Percentiles rank a stretch among this genome's conserved stretches.
Evolutionary conservation across 2,113 vertebrate species (phyloP).

Genomic region (Hippocampus abdominalis): DNA sequence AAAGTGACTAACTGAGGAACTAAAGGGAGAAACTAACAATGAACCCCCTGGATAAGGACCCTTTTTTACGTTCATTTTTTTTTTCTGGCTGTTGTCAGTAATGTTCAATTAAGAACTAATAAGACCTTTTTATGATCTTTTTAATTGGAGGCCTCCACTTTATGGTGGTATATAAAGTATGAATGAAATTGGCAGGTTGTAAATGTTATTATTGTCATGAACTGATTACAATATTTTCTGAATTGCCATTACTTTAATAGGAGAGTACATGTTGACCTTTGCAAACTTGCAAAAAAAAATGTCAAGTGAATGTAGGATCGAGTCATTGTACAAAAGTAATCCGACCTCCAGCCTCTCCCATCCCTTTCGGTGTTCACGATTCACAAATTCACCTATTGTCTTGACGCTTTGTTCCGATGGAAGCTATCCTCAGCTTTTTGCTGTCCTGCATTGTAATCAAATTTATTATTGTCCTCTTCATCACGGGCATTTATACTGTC

Average conservation of each 20-base stretch:
- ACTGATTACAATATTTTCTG: background rate
- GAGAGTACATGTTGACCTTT: background rate
- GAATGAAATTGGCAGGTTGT: background rate
- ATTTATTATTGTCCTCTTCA: too few relatives aligned
- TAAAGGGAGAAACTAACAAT: constrained; percentile 22
- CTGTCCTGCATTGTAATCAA: too few relatives aligned
- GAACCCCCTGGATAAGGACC: constrained; percentile 11
- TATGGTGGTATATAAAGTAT: background rate
- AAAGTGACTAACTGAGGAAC: constrained; percentile 26
- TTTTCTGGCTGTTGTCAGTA: background rate
- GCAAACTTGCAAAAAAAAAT: background rate
- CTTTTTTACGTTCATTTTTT: background rate
- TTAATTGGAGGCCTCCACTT: background rate
- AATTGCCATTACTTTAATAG: background rate
- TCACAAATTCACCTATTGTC: background rate
- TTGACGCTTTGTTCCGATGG: too few relatives aligned
- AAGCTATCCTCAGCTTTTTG: too few relatives aligned
- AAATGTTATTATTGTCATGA: background rate
- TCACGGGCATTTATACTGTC: background rate
- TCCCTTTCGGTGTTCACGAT: background rate
- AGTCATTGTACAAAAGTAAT: too few relatives aligned
- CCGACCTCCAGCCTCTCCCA: too few relatives aligned
- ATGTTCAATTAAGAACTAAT: background rate
- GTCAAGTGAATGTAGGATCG: background rate
- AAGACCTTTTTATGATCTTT: background rate